A percentile compares a stretch with the other conserved stretches of the same genome.
Conservation (phyloP, 2,888 invertebrate genomes). For the Schrankia costaestrigalis region DNA sequence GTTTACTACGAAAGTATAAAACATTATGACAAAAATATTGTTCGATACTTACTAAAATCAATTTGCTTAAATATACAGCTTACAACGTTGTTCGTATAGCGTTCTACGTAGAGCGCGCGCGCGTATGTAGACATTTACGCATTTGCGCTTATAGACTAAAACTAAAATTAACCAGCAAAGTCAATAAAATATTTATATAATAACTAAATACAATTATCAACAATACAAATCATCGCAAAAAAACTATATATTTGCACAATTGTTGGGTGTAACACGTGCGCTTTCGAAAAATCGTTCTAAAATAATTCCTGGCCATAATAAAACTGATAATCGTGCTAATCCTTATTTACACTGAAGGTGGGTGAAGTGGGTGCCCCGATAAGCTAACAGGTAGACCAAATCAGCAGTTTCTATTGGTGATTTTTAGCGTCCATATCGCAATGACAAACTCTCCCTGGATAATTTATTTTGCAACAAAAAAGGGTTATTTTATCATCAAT, state of each 20-base stretch:
- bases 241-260: conserved; percentile 65
- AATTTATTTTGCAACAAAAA: conserved; percentile 18
- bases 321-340: conserved; percentile 73
- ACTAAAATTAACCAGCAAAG: conserved; percentile 16
- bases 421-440: conserved; percentile 45
- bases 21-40: too few relatives aligned
- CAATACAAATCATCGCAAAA: conserved; percentile 45
- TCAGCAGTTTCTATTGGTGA: conserved; percentile 58
- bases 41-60: too few relatives aligned
- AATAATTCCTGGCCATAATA: conserved; percentile 60
- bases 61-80: too few relatives aligned
- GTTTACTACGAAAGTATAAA: too few relatives aligned
- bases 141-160: conserved; percentile 17
- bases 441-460: conserved; percentile 24
- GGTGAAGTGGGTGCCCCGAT: conserved; percentile 69
- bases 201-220: conserved; percentile 44
- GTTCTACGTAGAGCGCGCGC: conserved; percentile 13
- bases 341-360: conserved; percentile 71
- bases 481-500: conserved; percentile 37
- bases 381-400: conserved; percentile 58
- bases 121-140: conserved; percentile 3
- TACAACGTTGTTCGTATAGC: too few relatives aligned
- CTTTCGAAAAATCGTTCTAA: conserved; percentile 47
- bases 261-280: conserved; percentile 50
- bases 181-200: conserved; percentile 12